These are phyloP conservation scores for Calyptommatus sinebrachiatus DNA, from an alignment of 2,113 vertebrate species.

Conservation along the genomic window DNA sequence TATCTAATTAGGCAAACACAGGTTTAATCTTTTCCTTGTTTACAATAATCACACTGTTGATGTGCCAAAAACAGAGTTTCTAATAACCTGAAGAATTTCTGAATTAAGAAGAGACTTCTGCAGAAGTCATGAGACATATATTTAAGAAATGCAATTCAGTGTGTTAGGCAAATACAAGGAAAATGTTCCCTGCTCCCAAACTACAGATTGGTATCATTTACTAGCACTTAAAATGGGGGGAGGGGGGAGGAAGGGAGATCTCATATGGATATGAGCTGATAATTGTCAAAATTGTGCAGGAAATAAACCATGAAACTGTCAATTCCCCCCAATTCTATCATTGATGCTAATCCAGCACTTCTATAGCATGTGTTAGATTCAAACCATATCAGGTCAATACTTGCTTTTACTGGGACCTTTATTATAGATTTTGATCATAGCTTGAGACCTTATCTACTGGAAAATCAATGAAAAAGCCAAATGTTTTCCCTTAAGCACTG, in stretches of 20 bases:
- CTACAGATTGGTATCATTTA: background rate
- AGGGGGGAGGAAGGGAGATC: slow-evolving; percentile 4
- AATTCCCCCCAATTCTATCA: slow-evolving; percentile 24
- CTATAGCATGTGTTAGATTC: slow-evolving; percentile 19
- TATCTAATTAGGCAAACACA: too few relatives aligned
- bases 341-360: slow-evolving; percentile 45
- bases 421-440: slow-evolving; percentile 38
- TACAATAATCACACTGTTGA: too few relatives aligned
- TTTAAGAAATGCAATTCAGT: background rate
- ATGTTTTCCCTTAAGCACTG: slow-evolving; percentile 21
- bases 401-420: slow-evolving; percentile 36
- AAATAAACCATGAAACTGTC: slow-evolving; percentile 33
- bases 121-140: background rate
- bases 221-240: background rate
- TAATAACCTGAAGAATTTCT: too few relatives aligned
- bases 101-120: too few relatives aligned
- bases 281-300: slow-evolving; percentile 16
- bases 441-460: slow-evolving; percentile 26
- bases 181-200: background rate
- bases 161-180: background rate
- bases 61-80: too few relatives aligned
- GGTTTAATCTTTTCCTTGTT: too few relatives aligned
- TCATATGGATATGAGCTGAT: slow-evolving; percentile 1
- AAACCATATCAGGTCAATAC: slow-evolving; percentile 41
- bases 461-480: slow-evolving; percentile 33